A percentile compares a stretch with the other conserved stretches of the same genome.
phyloP scores from a whole-genome alignment of 2,113 vertebrate genomes.

The Epinephelus lanceolatus region DNA sequence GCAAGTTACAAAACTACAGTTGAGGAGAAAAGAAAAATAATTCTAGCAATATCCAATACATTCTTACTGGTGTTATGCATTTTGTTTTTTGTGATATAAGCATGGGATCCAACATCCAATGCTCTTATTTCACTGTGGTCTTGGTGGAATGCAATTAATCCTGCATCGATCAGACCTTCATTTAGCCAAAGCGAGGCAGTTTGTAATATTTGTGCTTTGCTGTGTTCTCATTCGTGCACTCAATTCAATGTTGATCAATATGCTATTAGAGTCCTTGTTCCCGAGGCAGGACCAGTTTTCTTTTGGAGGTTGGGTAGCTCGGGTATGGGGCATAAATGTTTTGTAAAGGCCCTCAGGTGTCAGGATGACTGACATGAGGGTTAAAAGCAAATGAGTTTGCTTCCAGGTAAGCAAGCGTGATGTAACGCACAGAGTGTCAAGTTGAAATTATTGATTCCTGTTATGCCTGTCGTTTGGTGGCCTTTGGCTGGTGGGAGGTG shows the following conservation, averaged over 20 bases:
- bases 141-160: slow-evolving; percentile 77
- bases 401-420: slow-evolving; percentile 66
- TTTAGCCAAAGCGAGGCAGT: slow-evolving; percentile 64
- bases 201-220: slow-evolving; percentile 77
- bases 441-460: slow-evolving; percentile 71
- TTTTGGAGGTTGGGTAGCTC: background rate
- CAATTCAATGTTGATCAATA: slow-evolving; percentile 83
- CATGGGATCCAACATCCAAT: slow-evolving; percentile 23
- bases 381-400: slow-evolving; percentile 64
- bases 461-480: slow-evolving; percentile 61
- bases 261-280: slow-evolving; percentile 76
- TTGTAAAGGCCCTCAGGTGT: slow-evolving; percentile 33
- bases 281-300: slow-evolving; percentile 47
- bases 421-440: slow-evolving; percentile 57
- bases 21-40: slow-evolving; percentile 16
- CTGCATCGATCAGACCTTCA: slow-evolving; percentile 76
- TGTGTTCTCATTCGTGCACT: slow-evolving; percentile 71
- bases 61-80: slow-evolving; percentile 17
- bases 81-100: slow-evolving; percentile 25
- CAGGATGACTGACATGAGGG: slow-evolving; percentile 39
- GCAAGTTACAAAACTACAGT: slow-evolving; percentile 16
- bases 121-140: slow-evolving; percentile 46
- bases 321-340: slow-evolving; percentile 36
- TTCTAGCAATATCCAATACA: slow-evolving; percentile 18
- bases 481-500: slow-evolving; percentile 56